Conservation (phyloP, 2,888 invertebrate genomes). For the Apotomis turbidana region DNA sequence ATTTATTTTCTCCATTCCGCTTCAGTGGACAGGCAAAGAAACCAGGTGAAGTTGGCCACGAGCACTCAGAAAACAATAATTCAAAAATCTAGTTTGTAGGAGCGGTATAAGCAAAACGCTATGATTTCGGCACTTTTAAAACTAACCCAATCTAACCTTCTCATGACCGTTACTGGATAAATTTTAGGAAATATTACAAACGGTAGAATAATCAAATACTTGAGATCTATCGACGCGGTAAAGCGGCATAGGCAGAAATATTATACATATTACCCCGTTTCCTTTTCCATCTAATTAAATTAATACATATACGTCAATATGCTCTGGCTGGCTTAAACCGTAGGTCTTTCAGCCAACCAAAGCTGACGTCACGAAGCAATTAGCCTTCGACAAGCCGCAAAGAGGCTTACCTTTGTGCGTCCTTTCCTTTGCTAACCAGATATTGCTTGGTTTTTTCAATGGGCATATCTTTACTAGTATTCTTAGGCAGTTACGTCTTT, state of each 20-base stretch:
- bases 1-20: no score
- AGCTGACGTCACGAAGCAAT: constrained; percentile 7
- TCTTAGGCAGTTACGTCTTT: neutral
- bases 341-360: constrained; percentile 4
- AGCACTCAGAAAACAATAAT: no score
- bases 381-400: constrained; percentile 2
- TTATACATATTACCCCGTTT: neutral
- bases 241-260: neutral
- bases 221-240: neutral
- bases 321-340: neutral
- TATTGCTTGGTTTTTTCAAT: neutral
- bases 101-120: no score
- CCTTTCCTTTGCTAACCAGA: constrained; percentile 12
- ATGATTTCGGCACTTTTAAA: no score
- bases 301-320: constrained; percentile 5
- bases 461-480: neutral
- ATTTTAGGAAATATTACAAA: no score
- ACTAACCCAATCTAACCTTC: no score
- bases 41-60: no score
- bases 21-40: no score
- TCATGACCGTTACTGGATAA: no score
- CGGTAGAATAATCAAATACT: no score
- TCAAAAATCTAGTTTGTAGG: no score
- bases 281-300: neutral
- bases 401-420: constrained; percentile 20